Conservation (phyloP, 2,113 vertebrate genomes). For the Phocoena sinus region DNA sequence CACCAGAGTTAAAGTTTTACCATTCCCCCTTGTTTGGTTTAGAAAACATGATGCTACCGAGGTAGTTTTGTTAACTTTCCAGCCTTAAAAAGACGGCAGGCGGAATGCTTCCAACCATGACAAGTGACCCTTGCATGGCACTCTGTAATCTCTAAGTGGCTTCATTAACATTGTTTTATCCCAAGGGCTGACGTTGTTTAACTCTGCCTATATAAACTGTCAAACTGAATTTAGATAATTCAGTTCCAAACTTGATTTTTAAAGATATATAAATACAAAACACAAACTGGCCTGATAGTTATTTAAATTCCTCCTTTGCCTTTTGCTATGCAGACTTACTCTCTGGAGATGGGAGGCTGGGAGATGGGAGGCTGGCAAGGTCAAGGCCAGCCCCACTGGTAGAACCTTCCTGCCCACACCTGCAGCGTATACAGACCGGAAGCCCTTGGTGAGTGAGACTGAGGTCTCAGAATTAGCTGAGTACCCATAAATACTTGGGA, state of each 20-base stretch:
- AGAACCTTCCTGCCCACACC: neutral
- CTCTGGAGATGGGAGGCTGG: neutral
- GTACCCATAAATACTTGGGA: neutral
- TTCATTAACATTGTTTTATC: neutral
- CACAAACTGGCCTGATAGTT: neutral
- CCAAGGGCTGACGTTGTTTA: neutral
- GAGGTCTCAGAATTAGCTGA: neutral
- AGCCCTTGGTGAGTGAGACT: neutral
- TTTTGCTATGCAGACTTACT: neutral
- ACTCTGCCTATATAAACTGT: neutral
- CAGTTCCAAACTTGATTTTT: neutral
- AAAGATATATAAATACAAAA: neutral
- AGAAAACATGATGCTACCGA: constrained; percentile 37
- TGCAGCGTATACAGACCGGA: neutral
- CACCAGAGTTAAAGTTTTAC: constrained; percentile 15
- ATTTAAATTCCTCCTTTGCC: neutral
- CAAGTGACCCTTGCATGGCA: neutral
- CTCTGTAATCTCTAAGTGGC: neutral
- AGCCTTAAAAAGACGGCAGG: neutral
- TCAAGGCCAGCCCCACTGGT: no score
- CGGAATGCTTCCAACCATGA: neutral
- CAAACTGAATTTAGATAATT: neutral
- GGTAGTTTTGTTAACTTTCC: constrained; percentile 46
- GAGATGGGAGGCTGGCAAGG: neutral
- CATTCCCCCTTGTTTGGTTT: constrained; percentile 28